Conservation (phyloP, 2,113 vertebrate species). For the Rhynchopsitta pachyrhyncha region DNA sequence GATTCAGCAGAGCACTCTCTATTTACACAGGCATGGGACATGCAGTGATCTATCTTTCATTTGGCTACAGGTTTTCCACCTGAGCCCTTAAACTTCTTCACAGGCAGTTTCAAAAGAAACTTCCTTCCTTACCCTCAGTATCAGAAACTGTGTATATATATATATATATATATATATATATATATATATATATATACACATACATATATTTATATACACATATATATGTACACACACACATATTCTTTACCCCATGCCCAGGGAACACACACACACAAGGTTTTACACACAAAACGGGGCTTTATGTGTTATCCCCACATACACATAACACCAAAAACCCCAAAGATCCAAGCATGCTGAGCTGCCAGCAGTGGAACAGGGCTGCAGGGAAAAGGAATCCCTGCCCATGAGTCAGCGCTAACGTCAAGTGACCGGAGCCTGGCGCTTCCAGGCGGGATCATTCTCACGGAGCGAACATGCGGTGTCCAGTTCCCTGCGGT, state of each 20-base stretch:
- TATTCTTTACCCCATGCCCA: neutral
- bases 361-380: neutral
- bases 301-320: neutral
- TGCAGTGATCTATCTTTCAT: neutral
- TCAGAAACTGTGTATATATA: neutral
- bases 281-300: neutral
- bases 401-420: accelerated
- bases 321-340: accelerated
- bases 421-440: accelerated
- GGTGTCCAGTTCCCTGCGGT: neutral
- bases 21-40: accelerated
- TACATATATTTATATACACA: no score
- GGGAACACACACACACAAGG: neutral
- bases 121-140: neutral
- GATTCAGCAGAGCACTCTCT: neutral
- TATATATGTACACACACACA: neutral
- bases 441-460: accelerated
- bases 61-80: neutral
- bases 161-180: accelerated
- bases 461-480: neutral
- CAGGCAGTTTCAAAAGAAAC: neutral
- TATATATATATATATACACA: neutral
- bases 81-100: neutral
- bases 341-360: neutral
- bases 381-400: neutral